Percentiles rank a stretch among this genome's conserved stretches.
These are phyloP conservation scores for Orthonevra nobilis DNA, from an alignment of 2,888 invertebrate genomes.

Conservation along the genomic window DNA sequence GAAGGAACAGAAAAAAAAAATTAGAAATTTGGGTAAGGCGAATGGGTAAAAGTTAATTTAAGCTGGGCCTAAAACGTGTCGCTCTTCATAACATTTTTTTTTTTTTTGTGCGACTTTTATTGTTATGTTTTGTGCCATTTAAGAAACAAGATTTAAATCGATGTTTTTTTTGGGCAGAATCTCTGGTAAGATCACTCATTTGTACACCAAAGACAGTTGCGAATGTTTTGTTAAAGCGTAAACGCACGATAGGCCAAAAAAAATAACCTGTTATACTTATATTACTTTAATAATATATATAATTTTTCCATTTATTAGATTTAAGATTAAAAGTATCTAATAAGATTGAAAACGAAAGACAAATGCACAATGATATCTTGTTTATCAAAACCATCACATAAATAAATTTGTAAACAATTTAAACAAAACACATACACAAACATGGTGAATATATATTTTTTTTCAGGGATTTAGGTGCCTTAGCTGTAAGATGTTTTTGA, in stretches of 20 bases:
- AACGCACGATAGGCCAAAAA: no score
- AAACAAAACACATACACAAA: not conserved
- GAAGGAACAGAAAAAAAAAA: slow-evolving; percentile 1
- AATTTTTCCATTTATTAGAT: slow-evolving; percentile 46
- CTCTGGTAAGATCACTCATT: slow-evolving; percentile 14
- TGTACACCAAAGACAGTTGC: slow-evolving; percentile 4
- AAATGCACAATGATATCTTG: slow-evolving; percentile 50
- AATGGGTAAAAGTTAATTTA: not conserved
- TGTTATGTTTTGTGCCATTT: slow-evolving; percentile 12
- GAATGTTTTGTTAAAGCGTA: not conserved
- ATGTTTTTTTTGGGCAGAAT: slow-evolving; percentile 8
- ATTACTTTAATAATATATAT: slow-evolving; percentile 12
- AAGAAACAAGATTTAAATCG: slow-evolving; percentile 28
- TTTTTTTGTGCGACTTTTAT: no score
- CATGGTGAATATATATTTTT: slow-evolving; percentile 14
- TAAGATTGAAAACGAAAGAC: slow-evolving; percentile 6
- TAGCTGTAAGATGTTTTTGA: slow-evolving; percentile 18
- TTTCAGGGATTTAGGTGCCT: slow-evolving; percentile 45
- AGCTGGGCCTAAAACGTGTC: not conserved
- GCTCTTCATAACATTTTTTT: not conserved
- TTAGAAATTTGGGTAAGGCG: not conserved
- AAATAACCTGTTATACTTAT: slow-evolving; percentile 11
- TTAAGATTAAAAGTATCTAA: slow-evolving; percentile 27
- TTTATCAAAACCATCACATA: slow-evolving; percentile 21
- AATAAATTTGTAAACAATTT: slow-evolving; percentile 5